phyloP scores from a whole-genome alignment of 2,113 vertebrate species.

The Psophia crepitans region DNA sequence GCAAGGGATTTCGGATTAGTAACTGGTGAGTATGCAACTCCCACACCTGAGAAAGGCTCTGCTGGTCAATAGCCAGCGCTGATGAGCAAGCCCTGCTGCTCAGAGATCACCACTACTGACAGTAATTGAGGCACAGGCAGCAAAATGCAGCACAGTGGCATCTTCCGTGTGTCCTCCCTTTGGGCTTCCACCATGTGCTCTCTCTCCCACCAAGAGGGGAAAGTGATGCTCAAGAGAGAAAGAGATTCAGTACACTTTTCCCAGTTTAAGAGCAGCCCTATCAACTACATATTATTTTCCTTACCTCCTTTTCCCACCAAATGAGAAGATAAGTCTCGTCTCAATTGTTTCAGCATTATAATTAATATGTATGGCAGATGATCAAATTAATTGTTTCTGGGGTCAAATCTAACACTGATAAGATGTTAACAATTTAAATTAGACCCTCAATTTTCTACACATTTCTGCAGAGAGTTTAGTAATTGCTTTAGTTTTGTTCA shows the following conservation, averaged over 20 bases:
- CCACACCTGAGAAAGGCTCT: not conserved
- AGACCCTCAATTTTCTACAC: constrained; percentile 33
- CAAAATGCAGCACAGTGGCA: not conserved
- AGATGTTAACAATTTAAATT: constrained; percentile 64
- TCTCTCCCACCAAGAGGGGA: not conserved
- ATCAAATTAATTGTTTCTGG: constrained; percentile 65
- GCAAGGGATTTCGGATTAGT: not conserved
- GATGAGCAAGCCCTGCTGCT: not conserved
- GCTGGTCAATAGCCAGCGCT: not conserved
- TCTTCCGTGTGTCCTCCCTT: not conserved
- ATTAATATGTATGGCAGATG: constrained; percentile 45
- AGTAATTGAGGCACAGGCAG: not conserved
- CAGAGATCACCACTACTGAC: not conserved
- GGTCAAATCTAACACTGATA: constrained; percentile 39
- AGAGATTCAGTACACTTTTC: not conserved
- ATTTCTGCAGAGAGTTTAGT: not conserved
- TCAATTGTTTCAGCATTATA: constrained; percentile 20
- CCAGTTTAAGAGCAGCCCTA: not conserved
- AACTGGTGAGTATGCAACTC: not conserved
- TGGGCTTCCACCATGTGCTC: not conserved
- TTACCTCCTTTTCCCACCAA: not conserved
- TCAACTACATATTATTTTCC: not conserved
- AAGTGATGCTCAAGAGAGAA: not conserved
- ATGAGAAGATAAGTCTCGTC: not conserved
- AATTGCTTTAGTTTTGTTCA: constrained; percentile 31